These are phyloP conservation scores for Trochalopteron elliotii DNA, from an alignment of 2,113 vertebrate species.

Conservation along the genomic window DNA sequence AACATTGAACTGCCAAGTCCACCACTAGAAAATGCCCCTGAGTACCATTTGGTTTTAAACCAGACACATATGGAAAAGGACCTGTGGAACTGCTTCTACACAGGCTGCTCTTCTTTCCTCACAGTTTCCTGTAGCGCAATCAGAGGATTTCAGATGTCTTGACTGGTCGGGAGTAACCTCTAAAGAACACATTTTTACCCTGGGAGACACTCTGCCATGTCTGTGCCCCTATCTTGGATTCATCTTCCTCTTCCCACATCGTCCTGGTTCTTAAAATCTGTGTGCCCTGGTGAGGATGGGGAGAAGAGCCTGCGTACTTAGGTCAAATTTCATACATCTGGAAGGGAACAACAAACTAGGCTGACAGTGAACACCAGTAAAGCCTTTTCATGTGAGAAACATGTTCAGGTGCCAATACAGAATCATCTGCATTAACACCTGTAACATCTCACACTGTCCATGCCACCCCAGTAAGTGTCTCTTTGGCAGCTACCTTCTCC, in stretches of 20 bases:
- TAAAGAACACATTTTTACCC: not conserved
- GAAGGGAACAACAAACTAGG: not conserved
- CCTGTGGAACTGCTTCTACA: not conserved
- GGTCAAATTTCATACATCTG: fast-evolving
- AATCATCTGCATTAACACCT: not conserved
- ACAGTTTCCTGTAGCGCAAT: not conserved
- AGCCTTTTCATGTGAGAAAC: not conserved
- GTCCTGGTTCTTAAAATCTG: not conserved
- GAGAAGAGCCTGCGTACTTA: not conserved
- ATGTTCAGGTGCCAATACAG: not conserved
- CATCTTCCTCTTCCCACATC: not conserved
- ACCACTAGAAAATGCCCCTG: not conserved
- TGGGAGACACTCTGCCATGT: not conserved
- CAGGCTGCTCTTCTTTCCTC: not conserved
- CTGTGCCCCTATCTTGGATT: not conserved
- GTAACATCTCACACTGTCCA: not conserved
- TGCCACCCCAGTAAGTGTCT: not conserved
- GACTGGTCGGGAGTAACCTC: not conserved
- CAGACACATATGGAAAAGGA: not conserved
- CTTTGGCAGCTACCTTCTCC: not conserved
- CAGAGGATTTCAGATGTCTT: not conserved
- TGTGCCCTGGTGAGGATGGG: not conserved
- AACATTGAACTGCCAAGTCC: fast-evolving
- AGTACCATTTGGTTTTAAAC: not conserved
- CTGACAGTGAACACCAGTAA: not conserved